Base-by-base conservation (phyloP, 2,113 vertebrate genomes). In the Phylloscopus trochiloides region DNA sequence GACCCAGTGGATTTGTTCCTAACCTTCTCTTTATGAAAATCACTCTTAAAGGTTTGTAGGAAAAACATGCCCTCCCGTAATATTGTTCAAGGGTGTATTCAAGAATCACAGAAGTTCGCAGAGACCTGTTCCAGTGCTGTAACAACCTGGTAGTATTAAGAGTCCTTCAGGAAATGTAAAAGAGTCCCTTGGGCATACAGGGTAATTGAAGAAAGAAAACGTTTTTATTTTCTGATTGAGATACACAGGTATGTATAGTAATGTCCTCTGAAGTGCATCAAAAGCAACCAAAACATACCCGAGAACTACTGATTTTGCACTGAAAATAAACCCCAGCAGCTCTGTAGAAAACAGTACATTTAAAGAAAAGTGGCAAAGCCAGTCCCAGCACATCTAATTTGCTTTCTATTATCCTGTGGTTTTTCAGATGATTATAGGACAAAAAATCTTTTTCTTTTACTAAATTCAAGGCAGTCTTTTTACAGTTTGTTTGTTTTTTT, bases 71-170 rank as follows among this genome's bases (percentile, higher is more conserved):
- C 40, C 43, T 51, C 52, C 57, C 2, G 1, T 76, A 94, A 61
- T 42, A 32, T 25, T 29, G 34, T 76, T 94, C 52, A 78, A 76
- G 58, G 17, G 34, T 82, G 62, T 42, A 71, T 73, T 83, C 62
- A 73, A 43, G 58, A 72, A 66, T 48, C 57, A 75, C 5, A 1
- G 86, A 95, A 93, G 92, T 95, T 74, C 42, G 29, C 4, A 66
- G 81, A 86, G 87, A 87, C 87, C 94, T 88, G 85, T 63, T 86
- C 90, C 90, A 90, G 94, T 10, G 29, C 78, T 82, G 25, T 40
- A 96, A 95, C 70, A 90, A 92, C 82, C 84, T 94, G 88, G 88
- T 29, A 36, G 32, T 21, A 63, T 81, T 75, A 83, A 55, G 43
- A 91, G 31, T 71, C 85, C 77, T 51, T 18, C 54, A 81, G 89